Percentiles rank a stretch among this genome's conserved stretches.
Evolutionary conservation across 2,797 vertebrate species (phyloP).

Genomic region (Falco cherrug): DNA sequence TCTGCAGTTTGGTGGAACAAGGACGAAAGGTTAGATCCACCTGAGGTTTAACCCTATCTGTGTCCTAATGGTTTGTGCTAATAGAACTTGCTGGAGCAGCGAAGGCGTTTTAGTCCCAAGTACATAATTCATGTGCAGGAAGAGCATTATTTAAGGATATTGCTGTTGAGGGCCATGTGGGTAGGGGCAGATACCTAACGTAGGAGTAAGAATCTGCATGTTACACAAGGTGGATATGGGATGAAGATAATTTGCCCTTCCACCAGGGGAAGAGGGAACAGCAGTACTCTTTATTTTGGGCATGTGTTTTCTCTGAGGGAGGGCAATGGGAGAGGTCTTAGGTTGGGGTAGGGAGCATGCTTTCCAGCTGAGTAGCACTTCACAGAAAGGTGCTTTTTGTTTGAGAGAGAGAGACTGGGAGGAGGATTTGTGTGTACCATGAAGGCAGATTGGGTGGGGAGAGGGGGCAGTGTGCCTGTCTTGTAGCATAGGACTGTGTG

Average conservation of each 20-base stretch:
- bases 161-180: not conserved
- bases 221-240: not conserved
- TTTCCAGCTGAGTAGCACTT: not conserved
- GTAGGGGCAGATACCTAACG: fast-evolving
- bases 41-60: fast-evolving
- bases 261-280: not conserved
- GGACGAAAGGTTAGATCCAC: not conserved
- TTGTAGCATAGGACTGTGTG: fast-evolving
- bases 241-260: not conserved
- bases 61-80: not conserved
- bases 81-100: not conserved
- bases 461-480: not conserved
- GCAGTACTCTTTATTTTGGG: fast-evolving
- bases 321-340: not conserved
- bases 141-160: fast-evolving
- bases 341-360: not conserved
- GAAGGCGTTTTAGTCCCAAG: not conserved
- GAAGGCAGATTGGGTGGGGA: not conserved
- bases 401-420: not conserved
- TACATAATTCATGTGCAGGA: not conserved
- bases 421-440: fast-evolving
- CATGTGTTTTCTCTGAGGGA: fast-evolving
- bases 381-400: not conserved
- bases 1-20: not conserved
- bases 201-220: not conserved